phyloP scores from a whole-genome alignment of 2,113 vertebrate genomes.

The Shinisaurus crocodilurus region DNA sequence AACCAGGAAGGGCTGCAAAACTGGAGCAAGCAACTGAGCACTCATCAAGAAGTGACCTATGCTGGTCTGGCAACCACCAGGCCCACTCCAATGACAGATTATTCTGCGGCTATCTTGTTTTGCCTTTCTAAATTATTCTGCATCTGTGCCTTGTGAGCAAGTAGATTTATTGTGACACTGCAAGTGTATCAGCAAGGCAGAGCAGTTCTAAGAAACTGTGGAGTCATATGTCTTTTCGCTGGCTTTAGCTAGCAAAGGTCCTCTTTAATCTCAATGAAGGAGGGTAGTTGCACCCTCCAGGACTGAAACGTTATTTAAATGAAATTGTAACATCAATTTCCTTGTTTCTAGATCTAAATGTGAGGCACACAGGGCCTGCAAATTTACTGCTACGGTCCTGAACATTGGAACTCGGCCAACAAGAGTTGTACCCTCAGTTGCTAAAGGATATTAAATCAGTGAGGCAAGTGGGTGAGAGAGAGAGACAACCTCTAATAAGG shows the following conservation, averaged over 20 bases:
- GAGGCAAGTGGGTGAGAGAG: not conserved
- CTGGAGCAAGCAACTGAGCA: not conserved
- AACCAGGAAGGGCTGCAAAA: not conserved
- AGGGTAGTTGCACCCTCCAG: not conserved
- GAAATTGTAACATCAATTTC: not conserved
- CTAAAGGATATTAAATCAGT: not conserved
- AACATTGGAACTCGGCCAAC: not conserved
- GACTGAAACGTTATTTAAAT: not conserved
- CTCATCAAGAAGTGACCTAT: slow-evolving; percentile 9
- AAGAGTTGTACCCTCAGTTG: not conserved
- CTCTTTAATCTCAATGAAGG: slow-evolving; percentile 44
- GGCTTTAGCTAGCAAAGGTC: slow-evolving; percentile 2
- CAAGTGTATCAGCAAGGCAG: slow-evolving; percentile 21
- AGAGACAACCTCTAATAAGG: not conserved
- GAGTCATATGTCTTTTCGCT: slow-evolving; percentile 12
- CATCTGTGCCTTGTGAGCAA: not conserved
- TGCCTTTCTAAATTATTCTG: slow-evolving; percentile 34
- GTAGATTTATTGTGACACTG: not conserved
- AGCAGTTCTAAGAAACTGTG: slow-evolving; percentile 20
- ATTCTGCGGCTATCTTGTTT: slow-evolving; percentile 17
- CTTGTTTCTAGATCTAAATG: slow-evolving; percentile 7
- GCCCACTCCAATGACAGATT: slow-evolving; percentile 40
- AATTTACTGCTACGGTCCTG: not conserved
- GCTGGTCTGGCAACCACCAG: slow-evolving; percentile 13
- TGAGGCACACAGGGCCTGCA: not conserved